Base-by-base conservation (phyloP, 2,113 vertebrate genomes). In the Leptocoma aspasia region DNA sequence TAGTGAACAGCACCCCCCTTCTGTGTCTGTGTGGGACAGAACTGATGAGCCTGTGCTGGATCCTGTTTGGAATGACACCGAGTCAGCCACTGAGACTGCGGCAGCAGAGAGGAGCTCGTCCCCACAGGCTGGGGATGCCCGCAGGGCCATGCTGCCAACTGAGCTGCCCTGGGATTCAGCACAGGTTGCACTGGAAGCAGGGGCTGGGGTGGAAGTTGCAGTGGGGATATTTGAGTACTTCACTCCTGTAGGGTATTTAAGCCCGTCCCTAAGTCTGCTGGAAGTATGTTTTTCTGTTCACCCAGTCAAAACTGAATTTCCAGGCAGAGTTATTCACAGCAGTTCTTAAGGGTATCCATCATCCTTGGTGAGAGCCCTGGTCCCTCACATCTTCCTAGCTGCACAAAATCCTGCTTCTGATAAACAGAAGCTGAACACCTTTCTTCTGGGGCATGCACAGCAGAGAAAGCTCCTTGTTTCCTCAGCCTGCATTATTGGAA, bases 161-260 rank as follows among this genome's bases (percentile, higher is more conserved):
- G 96, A 97, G 88, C 68, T 90, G 56, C 97, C 98, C 39, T 98
- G 97, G 98, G 97, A 97, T 56, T 97, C 98, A 0, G 92, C 97
- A 52, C 98, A 98, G 98, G 98, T 98, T 95, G 9, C 28, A 3
- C 50, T 54, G 95, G 64, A 44, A 89, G 26, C n/a, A 37, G 42
- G 57, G 70, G 30, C 33, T 16, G 19, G 61, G 53, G 9, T 56
- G 53, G 10, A 42, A 15, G 19, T 10, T 35, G 49, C 28, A 42
- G 15, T 49, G 37, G 19, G 31, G n/a, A 23, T 69, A 20, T 44
- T 35, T 77, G 54, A 26, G 16, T 72, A 4, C 10, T 28, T 59
- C 8, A 12, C 2, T 86, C 13, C 54, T 13, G 20, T n/a, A n/a
- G 5, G 10, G 1, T 41, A 28, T 59, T 89, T 26, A 66, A 72